These are phyloP conservation scores for Butorides virescens DNA, from an alignment of 2,113 vertebrate genomes.

Conservation along the genomic window DNA sequence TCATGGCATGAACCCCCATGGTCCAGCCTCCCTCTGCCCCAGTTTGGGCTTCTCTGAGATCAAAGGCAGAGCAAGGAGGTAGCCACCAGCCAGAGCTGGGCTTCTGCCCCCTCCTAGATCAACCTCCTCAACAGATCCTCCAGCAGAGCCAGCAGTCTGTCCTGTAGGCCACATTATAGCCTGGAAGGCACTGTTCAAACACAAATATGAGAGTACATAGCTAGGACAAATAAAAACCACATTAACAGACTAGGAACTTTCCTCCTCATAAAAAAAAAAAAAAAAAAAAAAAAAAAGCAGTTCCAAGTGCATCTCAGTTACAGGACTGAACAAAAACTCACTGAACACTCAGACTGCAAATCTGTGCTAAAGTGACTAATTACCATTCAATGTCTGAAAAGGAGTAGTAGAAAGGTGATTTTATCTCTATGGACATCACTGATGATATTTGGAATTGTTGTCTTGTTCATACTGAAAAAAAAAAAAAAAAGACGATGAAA, in stretches of 20 bases:
- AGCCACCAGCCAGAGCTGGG: background rate
- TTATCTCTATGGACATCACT: rapidly evolving
- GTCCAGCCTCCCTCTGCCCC: background rate
- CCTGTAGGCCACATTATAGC: background rate
- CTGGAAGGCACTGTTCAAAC: background rate
- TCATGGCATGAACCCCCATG: background rate
- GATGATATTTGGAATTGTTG: background rate
- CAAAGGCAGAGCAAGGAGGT: background rate
- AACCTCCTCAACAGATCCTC: background rate
- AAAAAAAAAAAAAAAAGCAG: background rate
- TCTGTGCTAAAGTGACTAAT: background rate
- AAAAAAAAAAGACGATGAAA: background rate
- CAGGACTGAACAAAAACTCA: background rate
- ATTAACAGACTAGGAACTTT: background rate
- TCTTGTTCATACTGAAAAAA: background rate
- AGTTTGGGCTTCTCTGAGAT: background rate
- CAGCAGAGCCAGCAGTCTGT: background rate
- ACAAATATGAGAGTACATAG: background rate
- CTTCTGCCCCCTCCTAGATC: background rate
- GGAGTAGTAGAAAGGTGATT: background rate
- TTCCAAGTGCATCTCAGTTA: background rate
- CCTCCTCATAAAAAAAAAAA: no score
- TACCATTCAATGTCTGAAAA: background rate
- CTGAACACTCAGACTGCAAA: background rate
- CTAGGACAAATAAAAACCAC: background rate